These are phyloP conservation scores for Amyelois transitella DNA, from an alignment of 1,140 invertebrate species.

Conservation along the genomic window DNA sequence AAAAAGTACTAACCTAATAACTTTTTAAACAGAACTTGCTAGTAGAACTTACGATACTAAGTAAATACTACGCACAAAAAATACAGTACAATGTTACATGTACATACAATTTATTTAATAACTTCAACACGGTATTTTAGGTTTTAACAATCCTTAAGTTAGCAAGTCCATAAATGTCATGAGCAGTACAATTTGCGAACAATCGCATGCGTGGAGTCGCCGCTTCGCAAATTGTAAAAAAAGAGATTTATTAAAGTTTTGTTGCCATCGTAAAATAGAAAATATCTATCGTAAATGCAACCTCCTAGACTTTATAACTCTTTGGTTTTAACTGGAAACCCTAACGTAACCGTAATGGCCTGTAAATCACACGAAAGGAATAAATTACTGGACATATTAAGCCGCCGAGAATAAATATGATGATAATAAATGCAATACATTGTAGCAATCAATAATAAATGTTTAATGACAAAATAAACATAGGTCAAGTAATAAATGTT, in stretches of 20 bases:
- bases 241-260: slow-evolving; percentile 31
- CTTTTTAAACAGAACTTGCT: no score
- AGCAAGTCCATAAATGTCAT: slow-evolving; percentile 21
- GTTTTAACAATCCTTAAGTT: slow-evolving; percentile 13
- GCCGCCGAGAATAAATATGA: slow-evolving; percentile 30
- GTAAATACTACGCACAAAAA: not conserved
- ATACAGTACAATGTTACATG: not conserved
- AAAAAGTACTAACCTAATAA: no score
- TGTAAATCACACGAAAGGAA: slow-evolving; percentile 51
- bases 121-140: slow-evolving; percentile 12
- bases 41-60: not conserved
- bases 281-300: slow-evolving; percentile 34
- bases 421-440: slow-evolving; percentile 39
- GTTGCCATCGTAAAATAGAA: slow-evolving; percentile 35
- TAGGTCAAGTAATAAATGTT: not conserved
- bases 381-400: slow-evolving; percentile 53
- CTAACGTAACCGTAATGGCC: slow-evolving; percentile 42
- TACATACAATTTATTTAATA: slow-evolving; percentile 10
- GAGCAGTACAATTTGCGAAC: slow-evolving; percentile 11
- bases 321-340: slow-evolving; percentile 35
- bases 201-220: slow-evolving; percentile 10
- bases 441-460: slow-evolving; percentile 17
- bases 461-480: not conserved
- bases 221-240: slow-evolving; percentile 20
- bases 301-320: slow-evolving; percentile 42